These are phyloP conservation scores for Botia almorhae DNA, from an alignment of 2,797 vertebrate genomes.

Conservation along the genomic window DNA sequence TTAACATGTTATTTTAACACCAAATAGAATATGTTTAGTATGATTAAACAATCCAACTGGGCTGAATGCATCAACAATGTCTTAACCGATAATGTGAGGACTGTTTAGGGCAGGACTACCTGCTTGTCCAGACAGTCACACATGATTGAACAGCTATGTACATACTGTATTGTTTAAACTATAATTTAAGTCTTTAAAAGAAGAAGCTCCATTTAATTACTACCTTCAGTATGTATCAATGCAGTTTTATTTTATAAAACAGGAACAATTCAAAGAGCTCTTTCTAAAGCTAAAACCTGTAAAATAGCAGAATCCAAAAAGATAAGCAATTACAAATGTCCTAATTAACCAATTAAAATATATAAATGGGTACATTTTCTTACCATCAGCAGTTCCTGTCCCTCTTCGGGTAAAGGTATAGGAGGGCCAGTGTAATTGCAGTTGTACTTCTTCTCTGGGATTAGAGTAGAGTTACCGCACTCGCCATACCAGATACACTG, in stretches of 20 bases:
- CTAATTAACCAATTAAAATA: background rate
- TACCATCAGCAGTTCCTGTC: constrained; percentile 86
- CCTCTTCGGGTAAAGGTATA: constrained; percentile 75
- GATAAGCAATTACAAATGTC: background rate
- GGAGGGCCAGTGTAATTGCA: constrained; percentile 90
- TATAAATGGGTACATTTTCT: background rate
- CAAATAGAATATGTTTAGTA: background rate
- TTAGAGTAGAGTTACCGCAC: constrained; percentile 75
- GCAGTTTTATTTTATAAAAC: no score
- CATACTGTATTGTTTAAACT: background rate
- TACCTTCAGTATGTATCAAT: no score
- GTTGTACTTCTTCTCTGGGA: constrained; percentile 86
- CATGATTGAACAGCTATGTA: background rate
- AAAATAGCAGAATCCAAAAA: background rate
- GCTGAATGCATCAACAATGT: no score
- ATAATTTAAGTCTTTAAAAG: background rate
- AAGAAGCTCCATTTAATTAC: no score
- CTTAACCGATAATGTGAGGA: background rate
- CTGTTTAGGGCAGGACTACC: background rate
- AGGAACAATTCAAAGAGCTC: background rate
- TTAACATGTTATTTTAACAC: background rate
- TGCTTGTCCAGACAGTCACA: background rate
- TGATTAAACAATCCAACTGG: background rate
- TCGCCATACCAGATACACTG: constrained; percentile 94
- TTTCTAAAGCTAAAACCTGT: background rate